Base-by-base conservation (phyloP, 1,140 invertebrate genomes). In the Samia ricini region DNA sequence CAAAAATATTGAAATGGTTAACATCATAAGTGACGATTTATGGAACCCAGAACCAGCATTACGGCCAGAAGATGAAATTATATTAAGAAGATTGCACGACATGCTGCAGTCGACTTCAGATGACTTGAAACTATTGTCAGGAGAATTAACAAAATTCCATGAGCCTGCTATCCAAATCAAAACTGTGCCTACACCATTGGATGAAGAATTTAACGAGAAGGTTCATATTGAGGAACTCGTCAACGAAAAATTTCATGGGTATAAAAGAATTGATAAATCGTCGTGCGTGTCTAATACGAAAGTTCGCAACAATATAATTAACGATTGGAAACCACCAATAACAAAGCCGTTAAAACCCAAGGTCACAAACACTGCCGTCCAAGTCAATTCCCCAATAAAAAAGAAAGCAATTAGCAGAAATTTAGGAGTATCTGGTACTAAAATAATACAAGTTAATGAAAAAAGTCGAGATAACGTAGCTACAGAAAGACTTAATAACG, bases 171-270 rank as follows among this genome's bases (percentile, higher is more conserved):
- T 80, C 24, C 85, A 80, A 72, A 66, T 82, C 3, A 79, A 85
- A 69, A 69, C 76, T 15, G 63, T 75, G 57, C 84, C 88, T 1
- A 79, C 68, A 29, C 88, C 89, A 22, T 72, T 90, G 24, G 89
- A 91, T 48, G 82, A 91, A 61, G 81, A 91, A 55, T 91, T 89
- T 67, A 90, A 91, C 71, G 81, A 91, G 68, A 87, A 88, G 72
- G 71, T 86, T 60, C 87, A 89, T 57, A 90, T 91, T 52, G 79
- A 91, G 73, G 79, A 91, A 76, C 60, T 91, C 20, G 90, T 91
- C 0, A 85, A 85, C 65, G 90, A 89, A 12, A 91, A 90, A 77
- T 87, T 91, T 68, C 74, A 87, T 61, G 88, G 86, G 18, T 68
- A 86, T 59, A 84, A 85, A 78, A 74, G 86, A 56, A 61, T 81